Base-by-base conservation (phyloP, 2,888 invertebrate genomes). In the Eledone cirrhosa region DNA sequence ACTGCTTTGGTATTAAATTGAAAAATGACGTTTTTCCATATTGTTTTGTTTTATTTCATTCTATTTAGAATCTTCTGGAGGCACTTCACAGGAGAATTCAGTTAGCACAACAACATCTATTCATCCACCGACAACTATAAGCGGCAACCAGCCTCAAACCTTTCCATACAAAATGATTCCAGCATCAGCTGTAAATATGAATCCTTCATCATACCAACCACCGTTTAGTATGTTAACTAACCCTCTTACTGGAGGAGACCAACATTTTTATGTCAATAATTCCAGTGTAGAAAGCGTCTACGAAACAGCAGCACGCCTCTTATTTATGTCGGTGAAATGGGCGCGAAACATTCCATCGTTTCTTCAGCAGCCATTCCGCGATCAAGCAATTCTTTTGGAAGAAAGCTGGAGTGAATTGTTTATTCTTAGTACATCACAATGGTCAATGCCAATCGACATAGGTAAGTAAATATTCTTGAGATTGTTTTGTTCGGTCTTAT, bases 321-420 rank as follows among this genome's bases (percentile, higher is more conserved):
- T 96, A 33, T 95, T 95, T 85, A 92, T 95, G 53, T 93, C 94
- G 0, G 94, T 96, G 1, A 94, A 94, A 89, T 96, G 96, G 96
- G 93, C 95, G 0, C 93, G 94, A 83, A 94, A 94, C 77, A 94
- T 96, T 77, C 94, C 94, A 0, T 94, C 95, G 0, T 96, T 95
- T 89, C 90, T 94, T n/a, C 94, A 95, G 93, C 91, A 94, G 78
- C 93, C 94, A 0, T 93, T 93, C 83, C 90, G 93, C 76, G 96
- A 96, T 86, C 96, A 95, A 88, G 93, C 93, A 0, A 92, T 93
- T 78, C 92, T 96, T 63, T 91, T 96, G 78, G 94, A 95, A 86
- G 94, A 94, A 87, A 94, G 95, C 48, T 96, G 96, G 96, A 94
- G 94, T 85, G 96, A 96, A 88, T 91, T 96, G 7, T 96, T 96